Percentiles rank a stretch among this genome's conserved stretches.
Evolutionary conservation across 1,140 invertebrate genomes (phyloP).

Genomic region (Drosophila tropicalis): DNA sequence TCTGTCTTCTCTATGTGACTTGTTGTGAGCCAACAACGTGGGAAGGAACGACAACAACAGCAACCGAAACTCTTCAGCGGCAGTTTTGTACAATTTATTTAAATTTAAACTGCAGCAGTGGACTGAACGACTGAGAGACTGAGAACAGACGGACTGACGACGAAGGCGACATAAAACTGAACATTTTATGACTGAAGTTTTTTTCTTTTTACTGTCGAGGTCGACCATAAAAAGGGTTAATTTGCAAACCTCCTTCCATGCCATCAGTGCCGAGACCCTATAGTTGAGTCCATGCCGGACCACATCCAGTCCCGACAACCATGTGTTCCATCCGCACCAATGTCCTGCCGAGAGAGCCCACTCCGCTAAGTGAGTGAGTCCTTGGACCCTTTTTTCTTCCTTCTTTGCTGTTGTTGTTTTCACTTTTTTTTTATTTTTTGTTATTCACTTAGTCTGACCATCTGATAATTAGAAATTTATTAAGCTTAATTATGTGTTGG

Average conservation of each 20-base stretch:
- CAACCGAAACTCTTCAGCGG: slow-evolving; percentile 11
- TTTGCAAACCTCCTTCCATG: slow-evolving; percentile 51
- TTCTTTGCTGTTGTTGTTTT: neutral
- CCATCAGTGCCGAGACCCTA: neutral
- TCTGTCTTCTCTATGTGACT: neutral
- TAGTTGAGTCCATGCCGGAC: neutral
- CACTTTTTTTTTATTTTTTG: neutral
- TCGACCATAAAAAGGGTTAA: slow-evolving; percentile 67
- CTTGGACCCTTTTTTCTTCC: slow-evolving; percentile 59
- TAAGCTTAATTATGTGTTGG: slow-evolving; percentile 80
- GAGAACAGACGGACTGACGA: neutral
- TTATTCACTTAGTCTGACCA: slow-evolving; percentile 69
- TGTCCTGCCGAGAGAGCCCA: neutral
- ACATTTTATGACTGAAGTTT: slow-evolving; percentile 70
- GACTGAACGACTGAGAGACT: slow-evolving; percentile 19
- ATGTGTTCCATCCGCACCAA: slow-evolving; percentile 45
- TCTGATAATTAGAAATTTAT: slow-evolving; percentile 82
- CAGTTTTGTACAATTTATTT: slow-evolving; percentile 79
- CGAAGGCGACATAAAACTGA: slow-evolving; percentile 58
- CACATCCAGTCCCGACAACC: slow-evolving; percentile 20
- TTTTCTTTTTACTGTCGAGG: slow-evolving; percentile 43
- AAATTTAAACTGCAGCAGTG: slow-evolving; percentile 74
- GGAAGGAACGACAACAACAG: slow-evolving; percentile 54
- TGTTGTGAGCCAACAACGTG: slow-evolving; percentile 53
- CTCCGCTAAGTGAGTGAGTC: slow-evolving; percentile 38